Evolutionary conservation across 2,797 vertebrate species (phyloP), one percentile per base, ranked within the genome.

Genomic region (Limosa lapponica): DNA sequence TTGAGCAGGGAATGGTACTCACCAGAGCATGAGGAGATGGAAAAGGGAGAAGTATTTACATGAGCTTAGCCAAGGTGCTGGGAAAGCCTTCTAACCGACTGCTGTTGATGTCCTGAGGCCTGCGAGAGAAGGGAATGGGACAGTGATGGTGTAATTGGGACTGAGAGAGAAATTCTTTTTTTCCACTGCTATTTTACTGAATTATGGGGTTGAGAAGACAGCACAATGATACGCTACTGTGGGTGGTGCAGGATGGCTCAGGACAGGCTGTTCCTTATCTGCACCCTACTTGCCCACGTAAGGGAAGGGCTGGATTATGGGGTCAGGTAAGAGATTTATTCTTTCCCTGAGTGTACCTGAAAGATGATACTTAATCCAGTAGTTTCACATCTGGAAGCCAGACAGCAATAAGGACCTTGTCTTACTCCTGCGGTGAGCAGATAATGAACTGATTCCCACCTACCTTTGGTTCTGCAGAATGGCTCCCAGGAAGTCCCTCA

Each of bases 401-500:
- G 75, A 18, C 32, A 89, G 71, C 37, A 87, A 0, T 10, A n/a
- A 78, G 81, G 80, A 62, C 17, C 77, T 77, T 71, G 46, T 48
- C 14, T 25, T 59, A 8, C 5, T 73, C 62, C 73, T 90, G 82
- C 1, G 0, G 66, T 3, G 54, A 73, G 78, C 48, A 74, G 89
- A 37, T 30, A 30, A 78, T 57, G 51, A 46, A 2, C 17, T 34
- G 79, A 28, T 19, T 24, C 4, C n/a, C 66, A 75, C 96, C 65
- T 90, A 98, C 98, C 96, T 97, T 6, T 91, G 96, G 32, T 90
- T 96, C 64, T 97, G 97, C 85, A 94, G 78, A 70, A 98, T 82
- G 90, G 97, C 95, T 88, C 81, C 96, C 95, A 98, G 90, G 94
- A 96, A 91, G 91, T 96, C 96, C 82, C 96, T 96, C 34, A 98